These are phyloP conservation scores for Micoletzkya japonica DNA, from an alignment of 2,888 invertebrate genomes.

Conservation along the genomic window DNA sequence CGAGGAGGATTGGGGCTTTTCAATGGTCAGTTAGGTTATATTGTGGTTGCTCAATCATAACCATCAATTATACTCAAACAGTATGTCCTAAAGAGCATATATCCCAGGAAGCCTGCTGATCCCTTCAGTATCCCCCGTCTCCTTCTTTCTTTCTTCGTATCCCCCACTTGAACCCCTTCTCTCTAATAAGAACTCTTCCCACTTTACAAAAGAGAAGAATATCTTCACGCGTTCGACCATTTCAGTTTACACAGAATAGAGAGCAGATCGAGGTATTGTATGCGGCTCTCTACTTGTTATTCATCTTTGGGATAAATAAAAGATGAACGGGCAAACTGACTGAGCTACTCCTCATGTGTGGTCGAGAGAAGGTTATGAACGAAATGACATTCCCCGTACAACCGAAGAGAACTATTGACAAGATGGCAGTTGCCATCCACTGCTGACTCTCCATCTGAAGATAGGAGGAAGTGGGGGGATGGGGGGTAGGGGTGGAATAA, in stretches of 20 bases:
- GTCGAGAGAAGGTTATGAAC: conserved; percentile 49
- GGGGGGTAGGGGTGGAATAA: not conserved
- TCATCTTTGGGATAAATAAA: no score
- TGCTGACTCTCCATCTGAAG: conserved; percentile 45
- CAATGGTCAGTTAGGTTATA: no score
- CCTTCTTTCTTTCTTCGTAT: not conserved
- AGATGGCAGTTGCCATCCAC: conserved; percentile 52
- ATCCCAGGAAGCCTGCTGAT: not conserved
- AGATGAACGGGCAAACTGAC: conserved; percentile 37
- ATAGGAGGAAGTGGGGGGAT: not conserved
- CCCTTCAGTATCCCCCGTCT: not conserved
- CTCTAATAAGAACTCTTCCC: no score
- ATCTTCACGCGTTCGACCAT: conserved; percentile 8
- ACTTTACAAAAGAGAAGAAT: no score
- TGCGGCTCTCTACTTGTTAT: not conserved
- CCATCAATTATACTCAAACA: no score
- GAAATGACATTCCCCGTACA: conserved; percentile 50
- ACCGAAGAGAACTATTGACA: conserved; percentile 50
- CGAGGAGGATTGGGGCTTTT: no score
- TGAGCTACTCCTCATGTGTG: conserved; percentile 50
- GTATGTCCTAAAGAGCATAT: no score
- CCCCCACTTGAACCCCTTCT: no score
- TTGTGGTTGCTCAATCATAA: not conserved
- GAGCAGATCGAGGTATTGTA: no score
- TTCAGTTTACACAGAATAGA: no score